A percentile compares a stretch with the other conserved stretches of the same genome.
These are phyloP conservation scores for Pristiophorus japonicus DNA, from an alignment of 2,113 vertebrate genomes.

Conservation along the genomic window DNA sequence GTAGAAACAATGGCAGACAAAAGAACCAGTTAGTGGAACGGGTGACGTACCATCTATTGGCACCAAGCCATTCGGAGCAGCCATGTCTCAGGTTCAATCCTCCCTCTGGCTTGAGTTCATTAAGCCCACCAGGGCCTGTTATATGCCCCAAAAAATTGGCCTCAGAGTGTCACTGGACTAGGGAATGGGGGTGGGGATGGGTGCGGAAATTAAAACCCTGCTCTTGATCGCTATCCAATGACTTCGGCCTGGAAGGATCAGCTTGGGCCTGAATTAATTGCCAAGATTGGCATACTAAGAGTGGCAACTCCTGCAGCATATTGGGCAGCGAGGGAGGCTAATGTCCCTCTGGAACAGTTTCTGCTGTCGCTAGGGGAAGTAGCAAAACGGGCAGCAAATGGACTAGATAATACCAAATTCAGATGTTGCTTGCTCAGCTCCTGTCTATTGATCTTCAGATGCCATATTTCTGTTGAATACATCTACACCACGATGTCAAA, in stretches of 20 bases:
- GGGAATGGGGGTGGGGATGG: not conserved
- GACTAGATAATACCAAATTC: not conserved
- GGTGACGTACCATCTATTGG: not conserved
- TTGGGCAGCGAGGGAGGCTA: not conserved
- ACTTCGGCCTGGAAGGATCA: not conserved
- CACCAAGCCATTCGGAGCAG: not conserved
- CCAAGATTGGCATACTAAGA: not conserved
- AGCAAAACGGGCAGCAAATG: too few relatives aligned
- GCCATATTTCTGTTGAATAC: not conserved
- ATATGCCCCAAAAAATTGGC: not conserved
- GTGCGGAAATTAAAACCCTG: not conserved
- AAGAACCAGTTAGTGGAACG: not conserved
- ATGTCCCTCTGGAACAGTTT: too few relatives aligned
- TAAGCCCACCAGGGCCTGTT: not conserved
- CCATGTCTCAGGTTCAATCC: not conserved
- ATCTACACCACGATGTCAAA: not conserved
- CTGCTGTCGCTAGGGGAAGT: not conserved
- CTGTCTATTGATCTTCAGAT: conserved; percentile 6
- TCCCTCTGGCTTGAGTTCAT: not conserved
- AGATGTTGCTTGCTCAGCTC: not conserved
- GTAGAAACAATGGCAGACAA: not conserved
- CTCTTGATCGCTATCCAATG: not conserved
- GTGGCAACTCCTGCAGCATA: not conserved
- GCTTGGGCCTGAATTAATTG: not conserved
- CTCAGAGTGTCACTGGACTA: not conserved